Evolutionary conservation across 2,888 invertebrate species (phyloP).

Genomic region (Drosophila mettleri): DNA sequence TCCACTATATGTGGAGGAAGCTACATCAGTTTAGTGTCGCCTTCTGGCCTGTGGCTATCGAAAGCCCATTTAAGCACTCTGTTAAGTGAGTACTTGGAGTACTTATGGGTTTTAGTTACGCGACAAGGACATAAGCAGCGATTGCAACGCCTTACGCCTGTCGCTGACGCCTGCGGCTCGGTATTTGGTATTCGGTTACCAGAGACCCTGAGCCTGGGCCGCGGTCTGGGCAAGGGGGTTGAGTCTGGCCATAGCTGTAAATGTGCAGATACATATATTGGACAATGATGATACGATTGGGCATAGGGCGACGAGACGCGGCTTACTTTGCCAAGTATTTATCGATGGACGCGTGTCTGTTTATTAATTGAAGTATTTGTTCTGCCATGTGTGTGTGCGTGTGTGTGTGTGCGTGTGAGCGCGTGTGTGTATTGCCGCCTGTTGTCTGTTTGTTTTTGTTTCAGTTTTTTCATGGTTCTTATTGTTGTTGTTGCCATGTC

Average conservation of each 20-base stretch:
- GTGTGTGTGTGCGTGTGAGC: constrained; percentile 28
- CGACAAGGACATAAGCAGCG: constrained; percentile 43
- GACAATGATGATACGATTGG: constrained; percentile 20
- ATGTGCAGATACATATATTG: too few species aligned
- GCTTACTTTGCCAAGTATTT: constrained; percentile 57
- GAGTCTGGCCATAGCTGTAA: constrained; percentile 7
- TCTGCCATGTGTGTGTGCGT: constrained; percentile 44
- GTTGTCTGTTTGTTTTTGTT: constrained; percentile 56
- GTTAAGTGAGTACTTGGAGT: constrained; percentile 43
- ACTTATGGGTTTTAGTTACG: constrained; percentile 55
- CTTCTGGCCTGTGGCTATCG: not conserved
- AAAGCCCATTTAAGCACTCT: constrained; percentile 38
- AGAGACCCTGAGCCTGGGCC: too few species aligned
- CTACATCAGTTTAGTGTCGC: not conserved
- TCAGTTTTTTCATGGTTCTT: constrained; percentile 35
- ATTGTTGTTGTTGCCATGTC: constrained; percentile 60
- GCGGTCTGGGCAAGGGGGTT: constrained; percentile 39
- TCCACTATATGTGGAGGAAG: not conserved
- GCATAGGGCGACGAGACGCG: constrained; percentile 23
- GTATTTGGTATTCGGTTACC: constrained; percentile 52
- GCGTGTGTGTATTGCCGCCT: constrained; percentile 33
- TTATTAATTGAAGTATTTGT: constrained; percentile 81
- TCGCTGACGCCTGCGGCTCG: constrained; percentile 23
- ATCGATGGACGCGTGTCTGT: constrained; percentile 80
- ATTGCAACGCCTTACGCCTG: constrained; percentile 29